Percentiles rank a stretch among this genome's conserved stretches.
Conservation (phyloP, 2,888 invertebrate species). For the Slavum lentiscoides region DNA sequence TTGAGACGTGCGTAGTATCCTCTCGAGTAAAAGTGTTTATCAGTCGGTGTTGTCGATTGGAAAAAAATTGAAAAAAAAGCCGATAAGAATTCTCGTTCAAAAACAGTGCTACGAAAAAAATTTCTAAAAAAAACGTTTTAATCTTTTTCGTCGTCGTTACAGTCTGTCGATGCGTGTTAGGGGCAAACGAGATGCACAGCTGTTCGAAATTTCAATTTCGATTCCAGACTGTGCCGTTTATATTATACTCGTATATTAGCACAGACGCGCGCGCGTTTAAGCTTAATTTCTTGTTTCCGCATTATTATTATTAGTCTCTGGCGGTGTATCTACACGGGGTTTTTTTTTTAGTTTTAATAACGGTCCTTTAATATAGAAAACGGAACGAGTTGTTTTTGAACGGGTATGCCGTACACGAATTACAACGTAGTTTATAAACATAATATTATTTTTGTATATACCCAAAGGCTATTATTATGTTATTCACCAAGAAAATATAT, state of each 20-base stretch:
- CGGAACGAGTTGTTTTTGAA: neutral
- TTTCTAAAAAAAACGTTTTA: neutral
- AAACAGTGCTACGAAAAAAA: too few species aligned
- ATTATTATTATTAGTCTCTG: neutral
- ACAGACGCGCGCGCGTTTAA: neutral
- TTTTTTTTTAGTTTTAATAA: conserved; percentile 16
- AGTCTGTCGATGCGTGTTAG: neutral
- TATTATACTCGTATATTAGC: neutral
- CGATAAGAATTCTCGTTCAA: too few species aligned
- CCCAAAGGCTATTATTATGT: neutral
- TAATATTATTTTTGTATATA: neutral
- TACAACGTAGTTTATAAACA: neutral
- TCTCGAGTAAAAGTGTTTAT: too few species aligned
- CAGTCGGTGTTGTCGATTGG: too few species aligned
- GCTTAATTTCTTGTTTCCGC: conserved; percentile 17
- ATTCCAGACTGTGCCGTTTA: conserved; percentile 17
- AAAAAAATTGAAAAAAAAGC: too few species aligned
- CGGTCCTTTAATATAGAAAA: neutral
- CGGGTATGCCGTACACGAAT: neutral
- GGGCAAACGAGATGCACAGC: neutral
- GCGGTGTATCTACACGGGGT: neutral
- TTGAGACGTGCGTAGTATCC: too few species aligned
- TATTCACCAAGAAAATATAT: neutral
- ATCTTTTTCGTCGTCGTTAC: neutral
- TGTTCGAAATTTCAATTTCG: conserved; percentile 28